Evolutionary conservation across 1,140 invertebrate species (phyloP).

Genomic region (Maconellicoccus hirsutus): DNA sequence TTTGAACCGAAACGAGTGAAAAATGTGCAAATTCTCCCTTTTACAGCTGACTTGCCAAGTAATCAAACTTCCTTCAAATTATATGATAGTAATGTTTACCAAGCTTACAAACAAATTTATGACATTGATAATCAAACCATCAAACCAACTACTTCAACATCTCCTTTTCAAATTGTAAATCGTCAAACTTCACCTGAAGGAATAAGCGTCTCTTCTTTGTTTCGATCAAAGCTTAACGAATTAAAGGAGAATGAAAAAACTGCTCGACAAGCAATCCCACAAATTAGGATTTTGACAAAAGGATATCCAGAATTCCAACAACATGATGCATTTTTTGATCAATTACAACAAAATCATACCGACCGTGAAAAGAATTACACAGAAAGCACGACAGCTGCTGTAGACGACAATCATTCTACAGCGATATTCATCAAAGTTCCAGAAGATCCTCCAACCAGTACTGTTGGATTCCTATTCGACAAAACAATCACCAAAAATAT

Average conservation of each 20-base stretch:
- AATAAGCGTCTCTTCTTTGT: not conserved
- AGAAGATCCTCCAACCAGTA: not conserved
- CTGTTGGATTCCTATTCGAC: not conserved
- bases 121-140: not conserved
- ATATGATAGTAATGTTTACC: not conserved
- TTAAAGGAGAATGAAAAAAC: not conserved
- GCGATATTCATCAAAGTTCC: conserved; percentile 13
- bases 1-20: not conserved
- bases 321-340: not conserved
- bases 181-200: not conserved
- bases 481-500: conserved; percentile 9
- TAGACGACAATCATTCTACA: not conserved
- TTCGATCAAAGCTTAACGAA: not conserved
- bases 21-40: not conserved
- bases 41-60: not conserved
- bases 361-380: not conserved
- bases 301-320: not conserved
- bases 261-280: not conserved
- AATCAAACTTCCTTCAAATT: not conserved
- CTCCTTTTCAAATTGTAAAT: not conserved
- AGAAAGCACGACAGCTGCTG: not conserved
- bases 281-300: not conserved
- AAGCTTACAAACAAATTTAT: conserved; percentile 10
- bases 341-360: not conserved
- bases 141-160: not conserved